These are phyloP conservation scores for Trichogramma pretiosum DNA, from an alignment of 1,140 invertebrate species.

Conservation along the genomic window DNA sequence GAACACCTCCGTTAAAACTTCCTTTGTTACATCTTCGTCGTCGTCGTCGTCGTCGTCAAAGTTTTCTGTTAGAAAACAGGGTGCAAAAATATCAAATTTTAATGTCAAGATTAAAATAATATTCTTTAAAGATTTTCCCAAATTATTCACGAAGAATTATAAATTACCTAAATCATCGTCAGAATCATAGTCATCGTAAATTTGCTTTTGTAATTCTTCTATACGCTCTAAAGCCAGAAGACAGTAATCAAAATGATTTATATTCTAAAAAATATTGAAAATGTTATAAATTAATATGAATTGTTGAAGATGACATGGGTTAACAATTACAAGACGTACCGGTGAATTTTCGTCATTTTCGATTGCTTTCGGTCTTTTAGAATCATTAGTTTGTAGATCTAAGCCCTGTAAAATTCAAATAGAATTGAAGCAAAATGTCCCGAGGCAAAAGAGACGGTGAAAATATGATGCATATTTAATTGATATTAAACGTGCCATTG, in stretches of 20 bases:
- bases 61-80: not conserved
- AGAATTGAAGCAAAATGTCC: no score
- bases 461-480: not conserved
- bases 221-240: constrained; percentile 34
- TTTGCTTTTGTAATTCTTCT: constrained; percentile 34
- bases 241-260: no score
- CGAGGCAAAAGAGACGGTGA: no score
- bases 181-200: constrained; percentile 31
- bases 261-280: constrained; percentile 22
- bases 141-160: not conserved
- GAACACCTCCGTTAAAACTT: constrained; percentile 37
- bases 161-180: constrained; percentile 33
- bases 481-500: not conserved
- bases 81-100: not conserved
- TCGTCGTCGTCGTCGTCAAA: no score
- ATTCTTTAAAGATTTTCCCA: no score
- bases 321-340: not conserved
- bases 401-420: constrained; percentile 19
- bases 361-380: constrained; percentile 19
- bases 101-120: not conserved
- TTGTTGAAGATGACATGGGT: not conserved
- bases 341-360: constrained; percentile 23
- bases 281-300: not conserved
- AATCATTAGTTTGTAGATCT: constrained; percentile 18
- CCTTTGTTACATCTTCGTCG: constrained; percentile 36